Base-by-base conservation (phyloP, 2,797 vertebrate genomes). In the Jordanella pulchra region DNA sequence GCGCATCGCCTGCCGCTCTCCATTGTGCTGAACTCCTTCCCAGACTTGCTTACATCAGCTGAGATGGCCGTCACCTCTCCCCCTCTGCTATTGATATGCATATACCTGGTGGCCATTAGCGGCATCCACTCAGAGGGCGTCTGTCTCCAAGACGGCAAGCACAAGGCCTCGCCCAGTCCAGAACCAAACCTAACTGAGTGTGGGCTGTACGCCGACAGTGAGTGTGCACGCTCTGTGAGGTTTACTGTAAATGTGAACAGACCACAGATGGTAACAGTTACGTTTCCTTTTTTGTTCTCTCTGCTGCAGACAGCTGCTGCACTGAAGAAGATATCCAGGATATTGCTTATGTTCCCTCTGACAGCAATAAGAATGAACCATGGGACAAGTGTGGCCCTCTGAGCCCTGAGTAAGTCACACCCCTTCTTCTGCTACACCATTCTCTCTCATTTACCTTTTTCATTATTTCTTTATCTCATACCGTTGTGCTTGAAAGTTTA, bases 341-440 rank as follows among this genome's bases (percentile, higher is more conserved):
- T 55, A 80, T 94, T 27, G 65, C 79, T 45, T 81, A 91, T 35
- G 61, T 82, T 44, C 87, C 89, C 53, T 79, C 91, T 60, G 66
- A 25, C 18, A 75, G 50, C 79, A 89, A 84, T 60, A 89, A 88
- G 56, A 91, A 91, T 21, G 77, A 90, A 54, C 88, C 84, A 15
- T 93, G 93, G 94, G 93, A 95, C 87, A 93, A 93, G 65, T 95
- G 94, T 87, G 93, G 93, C 0, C 58, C 84, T 5, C 89, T 94
- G 61, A 94, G 91, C 73, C 69, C 90, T 1, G 76, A 80, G 94
- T 95, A 86, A 92, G 93, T 79, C 27, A 48, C 17, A 15, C 1
- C 48, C 27, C 1, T 55, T 18, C 39, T n/a, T 4, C 58, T 63
- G 18, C 28, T 32, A 60, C 15, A 21, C 56, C 18, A 23, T 23